These are phyloP conservation scores for Platyscapa corneri DNA, from an alignment of 1,140 invertebrate species.

Conservation along the genomic window DNA sequence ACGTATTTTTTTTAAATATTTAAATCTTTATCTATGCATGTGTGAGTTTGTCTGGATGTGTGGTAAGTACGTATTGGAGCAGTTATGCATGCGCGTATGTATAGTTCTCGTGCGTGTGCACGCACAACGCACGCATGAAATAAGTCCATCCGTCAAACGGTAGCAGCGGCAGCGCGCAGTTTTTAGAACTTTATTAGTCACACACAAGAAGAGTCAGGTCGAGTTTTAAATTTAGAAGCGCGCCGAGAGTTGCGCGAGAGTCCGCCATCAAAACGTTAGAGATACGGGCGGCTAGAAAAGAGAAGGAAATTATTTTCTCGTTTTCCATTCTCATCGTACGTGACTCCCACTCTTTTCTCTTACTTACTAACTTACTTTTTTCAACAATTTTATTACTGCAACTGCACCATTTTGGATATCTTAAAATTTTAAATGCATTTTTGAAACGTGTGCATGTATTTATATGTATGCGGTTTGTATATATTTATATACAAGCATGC, in stretches of 20 bases:
- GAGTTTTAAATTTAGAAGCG: constrained; percentile 49
- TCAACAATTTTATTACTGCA: constrained; percentile 2
- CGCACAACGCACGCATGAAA: neutral
- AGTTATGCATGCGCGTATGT: neutral
- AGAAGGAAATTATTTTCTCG: constrained; percentile 45
- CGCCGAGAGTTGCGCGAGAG: constrained; percentile 19
- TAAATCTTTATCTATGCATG: neutral
- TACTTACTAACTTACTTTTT: constrained; percentile 7
- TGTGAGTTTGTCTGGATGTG: too few relatives aligned
- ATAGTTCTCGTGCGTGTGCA: too few relatives aligned
- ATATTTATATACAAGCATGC: too few relatives aligned
- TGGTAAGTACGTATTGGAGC: too few relatives aligned
- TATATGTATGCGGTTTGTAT: too few relatives aligned
- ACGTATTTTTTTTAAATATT: neutral
- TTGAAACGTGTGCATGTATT: too few relatives aligned
- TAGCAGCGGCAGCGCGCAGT: constrained; percentile 28
- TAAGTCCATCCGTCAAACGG: constrained; percentile 44
- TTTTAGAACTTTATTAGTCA: constrained; percentile 52
- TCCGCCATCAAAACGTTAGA: constrained; percentile 42
- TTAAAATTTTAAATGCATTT: too few relatives aligned
- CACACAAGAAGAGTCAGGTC: constrained; percentile 39
- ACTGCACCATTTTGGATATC: neutral
- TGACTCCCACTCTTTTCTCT: constrained; percentile 12
- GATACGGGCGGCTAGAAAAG: constrained; percentile 24
- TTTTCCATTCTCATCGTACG: constrained; percentile 33